Base-by-base conservation (phyloP, 2,113 vertebrate genomes). In the Cyprinodon variegatus region DNA sequence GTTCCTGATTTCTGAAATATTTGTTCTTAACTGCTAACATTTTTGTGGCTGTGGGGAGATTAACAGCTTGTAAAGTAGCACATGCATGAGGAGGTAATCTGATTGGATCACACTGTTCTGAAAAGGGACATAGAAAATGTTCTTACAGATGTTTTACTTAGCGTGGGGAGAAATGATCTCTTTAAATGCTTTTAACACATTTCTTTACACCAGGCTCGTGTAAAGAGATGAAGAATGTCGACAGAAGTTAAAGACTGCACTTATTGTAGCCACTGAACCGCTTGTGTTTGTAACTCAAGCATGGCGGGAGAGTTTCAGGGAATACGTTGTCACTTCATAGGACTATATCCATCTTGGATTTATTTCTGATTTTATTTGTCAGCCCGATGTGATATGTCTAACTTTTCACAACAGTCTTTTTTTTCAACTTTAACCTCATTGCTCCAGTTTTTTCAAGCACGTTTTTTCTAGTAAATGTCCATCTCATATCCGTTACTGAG, bases 201-300 rank as follows among this genome's bases (percentile, higher is more conserved):
- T 60, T 40, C 53, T 40, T 50, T 53, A 46, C 65, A 59, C 46
- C n/a, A 65, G 82, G 20, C 29, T 22, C 4, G 61, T 48, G 15
- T 76, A 48, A 63, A 71, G 43, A 45, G 65, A 11, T 39, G 70
- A 77, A 43, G 45, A 74, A 78, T 75, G 48, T 3, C 45, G 65
- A 86, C n/a, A 66, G 75, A 83, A 74, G 86, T 92, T 89, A 88
- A 90, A 78, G n/a, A 12, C 45, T 46, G 69, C 68, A 65, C 81
- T 64, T 71, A 72, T 80, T 83, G 70, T 53, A 63, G 68, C 39
- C 64, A 64, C 81, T 88, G 84, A 86, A 72, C 79, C 71, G 74
- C 90, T 92, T 92, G 93, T 90, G 90, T 91, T 81, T 74, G 81
- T 91, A 91, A 90, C 84, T 91, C 90, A 91, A 86, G 78, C 65